Evolutionary conservation across 1,140 invertebrate species (phyloP).

Genomic region (Lysiphlebus fabarum): DNA sequence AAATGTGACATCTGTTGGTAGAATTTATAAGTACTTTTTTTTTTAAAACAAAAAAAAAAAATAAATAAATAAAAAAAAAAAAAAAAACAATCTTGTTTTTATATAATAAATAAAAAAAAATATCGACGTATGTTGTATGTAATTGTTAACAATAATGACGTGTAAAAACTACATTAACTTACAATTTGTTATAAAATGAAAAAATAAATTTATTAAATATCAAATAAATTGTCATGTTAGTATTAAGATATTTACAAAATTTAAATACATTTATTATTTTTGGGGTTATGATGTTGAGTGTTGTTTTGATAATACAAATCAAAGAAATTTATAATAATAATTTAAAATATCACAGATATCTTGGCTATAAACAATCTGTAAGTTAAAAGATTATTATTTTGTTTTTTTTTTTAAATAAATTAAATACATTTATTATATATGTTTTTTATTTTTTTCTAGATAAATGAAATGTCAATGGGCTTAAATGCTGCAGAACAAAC

Average conservation of each 20-base stretch:
- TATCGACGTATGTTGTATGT: neutral
- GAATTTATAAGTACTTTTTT: too few relatives aligned
- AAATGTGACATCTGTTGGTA: too few relatives aligned
- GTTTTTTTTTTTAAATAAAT: too few relatives aligned
- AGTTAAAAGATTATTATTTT: conserved; percentile 29
- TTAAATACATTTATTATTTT: conserved; percentile 44
- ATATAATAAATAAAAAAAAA: neutral
- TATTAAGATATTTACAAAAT: conserved; percentile 46
- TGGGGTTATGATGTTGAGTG: conserved; percentile 42
- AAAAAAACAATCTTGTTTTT: neutral
- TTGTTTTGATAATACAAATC: conserved; percentile 51
- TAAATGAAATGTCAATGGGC: conserved; percentile 54
- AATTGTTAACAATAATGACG: neutral
- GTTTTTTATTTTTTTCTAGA: conserved; percentile 40
- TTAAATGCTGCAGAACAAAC: conserved; percentile 52
- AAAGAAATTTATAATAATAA: conserved; percentile 55
- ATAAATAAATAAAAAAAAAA: too few relatives aligned
- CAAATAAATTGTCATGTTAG: conserved; percentile 36
- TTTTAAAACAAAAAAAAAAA: too few relatives aligned
- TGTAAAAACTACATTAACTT: neutral
- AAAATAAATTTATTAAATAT: too few relatives aligned
- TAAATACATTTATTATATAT: too few relatives aligned
- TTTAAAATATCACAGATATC: conserved; percentile 49
- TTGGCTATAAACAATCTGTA: conserved; percentile 54
- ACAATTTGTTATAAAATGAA: conserved; percentile 8